A percentile compares a stretch with the other conserved stretches of the same genome.
phyloP scores from a whole-genome alignment of 1,140 invertebrate species.

The Drosophila setifemur region DNA sequence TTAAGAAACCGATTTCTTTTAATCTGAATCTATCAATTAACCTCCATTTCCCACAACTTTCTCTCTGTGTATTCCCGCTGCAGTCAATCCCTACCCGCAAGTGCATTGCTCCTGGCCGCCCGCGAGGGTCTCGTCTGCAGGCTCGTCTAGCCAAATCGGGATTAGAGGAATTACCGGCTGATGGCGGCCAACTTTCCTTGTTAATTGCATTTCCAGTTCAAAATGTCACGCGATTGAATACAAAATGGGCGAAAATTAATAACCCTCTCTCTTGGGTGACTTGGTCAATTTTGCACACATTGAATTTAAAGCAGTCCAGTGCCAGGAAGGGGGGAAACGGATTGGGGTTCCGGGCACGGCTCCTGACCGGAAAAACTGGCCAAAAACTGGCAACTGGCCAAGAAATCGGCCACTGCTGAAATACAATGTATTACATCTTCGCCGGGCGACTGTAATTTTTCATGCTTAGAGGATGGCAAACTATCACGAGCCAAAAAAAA shows the following conservation, averaged over 20 bases:
- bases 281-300: constrained; percentile 37
- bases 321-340: constrained; percentile 8
- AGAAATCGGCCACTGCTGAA: constrained; percentile 5
- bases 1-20: too few species aligned
- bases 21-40: too few species aligned
- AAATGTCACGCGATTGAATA: constrained; percentile 47
- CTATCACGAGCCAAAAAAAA: constrained; percentile 24
- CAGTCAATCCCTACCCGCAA: constrained; percentile 58
- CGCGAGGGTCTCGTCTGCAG: constrained; percentile 64
- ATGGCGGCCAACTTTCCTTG: constrained; percentile 29
- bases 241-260: constrained; percentile 58
- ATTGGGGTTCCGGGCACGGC: neutral
- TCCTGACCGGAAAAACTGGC: constrained; percentile 44
- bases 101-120: constrained; percentile 45
- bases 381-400: constrained; percentile 56
- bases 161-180: constrained; percentile 31
- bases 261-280: constrained; percentile 12
- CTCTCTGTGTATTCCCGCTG: constrained; percentile 23
- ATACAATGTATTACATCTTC: constrained; percentile 38
- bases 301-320: constrained; percentile 43
- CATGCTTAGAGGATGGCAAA: constrained; percentile 44
- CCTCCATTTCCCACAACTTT: neutral
- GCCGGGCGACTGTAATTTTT: constrained; percentile 59
- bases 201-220: constrained; percentile 59
- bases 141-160: constrained; percentile 39